Percentiles rank a stretch among this genome's conserved stretches.
These are phyloP conservation scores for Ctenochaetus hawaiiensis DNA, from an alignment of 2,797 vertebrate species.

Conservation along the genomic window DNA sequence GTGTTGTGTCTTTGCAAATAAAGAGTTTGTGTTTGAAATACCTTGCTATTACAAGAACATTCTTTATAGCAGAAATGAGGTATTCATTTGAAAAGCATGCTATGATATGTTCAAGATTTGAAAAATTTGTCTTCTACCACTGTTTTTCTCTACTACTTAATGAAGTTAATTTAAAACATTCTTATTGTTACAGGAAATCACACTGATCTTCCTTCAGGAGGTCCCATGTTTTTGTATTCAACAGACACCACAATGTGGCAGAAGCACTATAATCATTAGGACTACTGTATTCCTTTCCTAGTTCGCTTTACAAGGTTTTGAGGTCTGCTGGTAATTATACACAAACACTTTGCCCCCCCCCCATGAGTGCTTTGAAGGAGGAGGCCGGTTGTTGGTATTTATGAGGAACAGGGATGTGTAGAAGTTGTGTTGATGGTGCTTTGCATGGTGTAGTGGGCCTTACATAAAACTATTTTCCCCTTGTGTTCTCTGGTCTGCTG, in stretches of 20 bases:
- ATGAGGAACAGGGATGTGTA: conserved; percentile 47
- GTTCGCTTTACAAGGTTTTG: conserved; percentile 65
- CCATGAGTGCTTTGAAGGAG: conserved; percentile 54
- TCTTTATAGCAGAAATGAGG: background rate
- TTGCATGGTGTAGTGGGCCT: conserved; percentile 17
- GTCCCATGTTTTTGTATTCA: background rate
- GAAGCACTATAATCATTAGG: conserved; percentile 23
- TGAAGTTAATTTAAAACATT: conserved; percentile 15
- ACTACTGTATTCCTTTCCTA: conserved; percentile 29
- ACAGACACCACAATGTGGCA: conserved; percentile 16
- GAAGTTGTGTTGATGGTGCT: conserved; percentile 30
- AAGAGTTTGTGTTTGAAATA: conserved; percentile 72
- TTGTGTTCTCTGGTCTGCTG: background rate
- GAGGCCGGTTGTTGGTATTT: conserved; percentile 65
- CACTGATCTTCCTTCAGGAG: background rate
- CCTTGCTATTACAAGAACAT: conserved; percentile 19
- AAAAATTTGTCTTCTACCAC: background rate
- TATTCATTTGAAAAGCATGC: background rate
- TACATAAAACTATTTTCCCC: conserved; percentile 45
- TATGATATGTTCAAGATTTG: background rate
- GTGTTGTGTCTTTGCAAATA: conserved; percentile 81
- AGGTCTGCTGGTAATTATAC: conserved; percentile 64
- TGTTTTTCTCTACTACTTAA: conserved; percentile 13
- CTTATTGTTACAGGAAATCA: conserved; percentile 1
- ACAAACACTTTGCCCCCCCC: conserved; percentile 35